phyloP scores from a whole-genome alignment of 1,140 invertebrate genomes.

The Antheraea mylitta region DNA sequence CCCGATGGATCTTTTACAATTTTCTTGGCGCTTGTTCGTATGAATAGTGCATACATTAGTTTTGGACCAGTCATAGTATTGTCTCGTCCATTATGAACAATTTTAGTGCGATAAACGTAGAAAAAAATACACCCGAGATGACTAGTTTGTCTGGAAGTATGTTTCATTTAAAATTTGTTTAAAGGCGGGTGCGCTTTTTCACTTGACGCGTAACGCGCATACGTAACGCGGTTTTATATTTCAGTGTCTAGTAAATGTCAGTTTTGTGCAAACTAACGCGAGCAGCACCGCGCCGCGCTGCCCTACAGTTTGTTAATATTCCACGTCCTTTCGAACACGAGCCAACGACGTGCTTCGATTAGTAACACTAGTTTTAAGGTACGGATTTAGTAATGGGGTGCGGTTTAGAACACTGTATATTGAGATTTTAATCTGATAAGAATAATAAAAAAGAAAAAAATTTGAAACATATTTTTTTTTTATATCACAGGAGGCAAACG shows the following conservation, averaged over 20 bases:
- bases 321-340: conserved; percentile 29
- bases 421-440: too few relatives aligned
- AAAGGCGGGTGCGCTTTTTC: not conserved
- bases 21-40: too few relatives aligned
- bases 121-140: too few relatives aligned
- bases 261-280: conserved; percentile 41
- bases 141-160: too few relatives aligned
- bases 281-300: not conserved
- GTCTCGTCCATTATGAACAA: too few relatives aligned
- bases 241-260: conserved; percentile 50
- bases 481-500: too few relatives aligned
- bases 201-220: conserved; percentile 10
- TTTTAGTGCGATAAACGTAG: too few relatives aligned
- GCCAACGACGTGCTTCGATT: conserved; percentile 36
- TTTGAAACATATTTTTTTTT: too few relatives aligned
- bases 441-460: too few relatives aligned
- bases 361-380: conserved; percentile 14
- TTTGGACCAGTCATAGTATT: too few relatives aligned
- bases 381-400: not conserved
- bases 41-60: too few relatives aligned
- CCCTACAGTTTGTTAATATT: conserved; percentile 36
- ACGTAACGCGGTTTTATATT: conserved; percentile 41
- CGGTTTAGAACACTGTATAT: not conserved
- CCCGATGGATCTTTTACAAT: too few relatives aligned
- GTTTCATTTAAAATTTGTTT: not conserved